Base-by-base conservation (phyloP, 2,113 vertebrate genomes). In the Petromus typicus region DNA sequence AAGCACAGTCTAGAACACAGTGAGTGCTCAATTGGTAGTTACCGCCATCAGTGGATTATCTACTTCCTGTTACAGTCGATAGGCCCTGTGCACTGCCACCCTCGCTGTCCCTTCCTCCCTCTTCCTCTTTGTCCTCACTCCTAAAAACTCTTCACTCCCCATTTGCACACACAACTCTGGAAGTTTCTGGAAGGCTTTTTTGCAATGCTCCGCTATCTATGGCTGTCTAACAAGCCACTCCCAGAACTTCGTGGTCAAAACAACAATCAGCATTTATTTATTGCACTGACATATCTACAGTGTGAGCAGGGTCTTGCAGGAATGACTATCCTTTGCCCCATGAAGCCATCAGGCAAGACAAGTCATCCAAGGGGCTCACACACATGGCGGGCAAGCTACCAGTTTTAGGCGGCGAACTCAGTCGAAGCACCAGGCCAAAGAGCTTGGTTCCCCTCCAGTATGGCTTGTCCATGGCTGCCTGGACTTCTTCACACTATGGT, bases 401-500 rank as follows among this genome's bases (percentile, higher is more conserved):
- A 7, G 37, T 37, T 76, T 54, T 14, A 59, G 40, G 25, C 30
- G 32, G 34, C 30, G 78, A 90, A 81, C 27, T 40, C 25, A n/a
- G 61, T 43, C 43, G 73, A 30, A 86, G n/a, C 30, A 45, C 14
- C 22, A 17, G 57, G 16, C 32, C 67, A 12, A 18, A 51, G 43
- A 82, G 32, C 43, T 10, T 66, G 48, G 14, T 8, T 82, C 7
- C 23, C 48, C 27, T 82, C 57, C 34, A 54, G 32, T 16, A 8
- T 22, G 10, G 69, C 63, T 34, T 91, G 43, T 12, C 23, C 34
- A 79, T 1, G n/a, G 48, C 23, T 37, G 27, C 54, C 20, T 73
- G 34, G 67, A 57, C 32, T 86, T 87, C 89, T 81, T 90, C 48
- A 73, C 16, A 63, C n/a, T 43, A 69, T 76, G 66, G 76, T n/a